Evolutionary conservation across 2,113 vertebrate species (phyloP).

Genomic region (Penelope pileata): DNA sequence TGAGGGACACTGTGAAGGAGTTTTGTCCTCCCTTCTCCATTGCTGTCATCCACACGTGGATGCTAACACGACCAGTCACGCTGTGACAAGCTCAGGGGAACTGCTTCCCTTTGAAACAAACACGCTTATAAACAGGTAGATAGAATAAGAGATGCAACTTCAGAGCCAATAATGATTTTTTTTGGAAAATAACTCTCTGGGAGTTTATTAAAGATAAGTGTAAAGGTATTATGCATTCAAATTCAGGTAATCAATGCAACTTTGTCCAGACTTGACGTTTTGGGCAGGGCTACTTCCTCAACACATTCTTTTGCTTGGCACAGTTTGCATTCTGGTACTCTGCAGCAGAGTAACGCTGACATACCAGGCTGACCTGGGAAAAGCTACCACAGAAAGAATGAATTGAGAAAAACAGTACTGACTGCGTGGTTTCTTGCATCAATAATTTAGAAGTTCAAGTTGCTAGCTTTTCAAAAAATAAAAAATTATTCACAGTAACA

Average conservation of each 20-base stretch:
- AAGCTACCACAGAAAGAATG: neutral
- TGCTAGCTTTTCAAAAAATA: neutral
- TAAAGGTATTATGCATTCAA: neutral
- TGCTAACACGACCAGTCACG: fast-evolving
- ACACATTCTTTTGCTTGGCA: neutral
- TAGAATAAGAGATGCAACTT: neutral
- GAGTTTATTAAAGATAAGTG: conserved; percentile 25
- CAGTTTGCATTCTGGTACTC: neutral
- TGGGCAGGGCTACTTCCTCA: conserved; percentile 20
- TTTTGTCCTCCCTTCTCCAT: neutral
- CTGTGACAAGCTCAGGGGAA: neutral
- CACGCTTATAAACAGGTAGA: neutral
- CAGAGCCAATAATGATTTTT: neutral
- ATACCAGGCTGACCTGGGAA: neutral
- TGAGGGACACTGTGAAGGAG: neutral
- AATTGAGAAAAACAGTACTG: neutral
- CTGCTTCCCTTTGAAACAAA: neutral
- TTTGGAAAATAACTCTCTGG: neutral
- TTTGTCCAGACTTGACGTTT: conserved; percentile 29
- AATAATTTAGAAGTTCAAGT: neutral
- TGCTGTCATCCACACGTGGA: fast-evolving
- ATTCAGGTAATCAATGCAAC: neutral
- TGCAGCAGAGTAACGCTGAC: neutral
- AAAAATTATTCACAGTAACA: neutral
- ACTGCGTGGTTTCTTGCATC: neutral